These are phyloP conservation scores for Oscheius sp. DNA, from an alignment of 2,888 invertebrate genomes.

Conservation along the genomic window DNA sequence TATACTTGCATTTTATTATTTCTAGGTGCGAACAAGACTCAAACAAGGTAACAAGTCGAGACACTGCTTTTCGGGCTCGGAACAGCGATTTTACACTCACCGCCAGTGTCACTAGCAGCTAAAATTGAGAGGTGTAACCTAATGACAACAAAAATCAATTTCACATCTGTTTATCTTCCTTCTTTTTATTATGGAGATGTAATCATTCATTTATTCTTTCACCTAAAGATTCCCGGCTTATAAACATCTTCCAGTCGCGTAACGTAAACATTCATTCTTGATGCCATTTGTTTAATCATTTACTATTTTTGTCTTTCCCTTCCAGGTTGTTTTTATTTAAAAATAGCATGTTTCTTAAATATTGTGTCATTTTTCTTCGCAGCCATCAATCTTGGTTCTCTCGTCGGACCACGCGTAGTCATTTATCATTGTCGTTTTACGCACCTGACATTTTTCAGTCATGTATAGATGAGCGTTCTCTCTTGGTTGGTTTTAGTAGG, in stretches of 20 bases:
- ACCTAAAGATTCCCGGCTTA: too few relatives aligned
- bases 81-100: conserved; percentile 28
- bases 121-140: conserved; percentile 30
- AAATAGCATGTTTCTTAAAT: too few relatives aligned
- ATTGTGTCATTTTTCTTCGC: too few relatives aligned
- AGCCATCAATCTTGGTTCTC: conserved; percentile 7
- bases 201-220: neutral
- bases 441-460: conserved; percentile 11
- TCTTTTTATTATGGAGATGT: conserved; percentile 7
- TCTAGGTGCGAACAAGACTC: neutral
- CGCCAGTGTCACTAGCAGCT: conserved; percentile 27
- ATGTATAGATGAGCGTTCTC: conserved; percentile 29
- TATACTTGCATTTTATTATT: too few relatives aligned
- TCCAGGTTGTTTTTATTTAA: too few relatives aligned
- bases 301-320: too few relatives aligned
- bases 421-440: conserved; percentile 12
- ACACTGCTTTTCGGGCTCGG: conserved; percentile 7
- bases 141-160: conserved; percentile 28
- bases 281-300: too few relatives aligned
- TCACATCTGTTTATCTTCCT: neutral
- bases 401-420: conserved; percentile 3
- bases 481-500: conserved; percentile 31
- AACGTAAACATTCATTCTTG: too few relatives aligned
- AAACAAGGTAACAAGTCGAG: conserved; percentile 11
- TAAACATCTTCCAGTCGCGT: too few relatives aligned